Evolutionary conservation across 2,888 invertebrate species (phyloP).

Genomic region (Meganola albula): DNA sequence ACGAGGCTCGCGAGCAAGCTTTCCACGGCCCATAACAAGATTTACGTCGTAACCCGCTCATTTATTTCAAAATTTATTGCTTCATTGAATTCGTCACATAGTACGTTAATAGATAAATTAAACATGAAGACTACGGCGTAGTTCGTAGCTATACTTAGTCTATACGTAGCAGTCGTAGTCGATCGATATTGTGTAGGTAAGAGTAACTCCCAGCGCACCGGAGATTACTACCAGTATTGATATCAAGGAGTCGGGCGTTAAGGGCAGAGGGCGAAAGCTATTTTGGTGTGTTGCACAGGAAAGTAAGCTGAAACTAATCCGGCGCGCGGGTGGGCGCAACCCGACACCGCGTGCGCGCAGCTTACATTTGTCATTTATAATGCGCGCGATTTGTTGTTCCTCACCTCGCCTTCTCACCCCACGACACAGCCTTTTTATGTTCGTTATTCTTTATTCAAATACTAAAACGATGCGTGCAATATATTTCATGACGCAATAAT

Average conservation of each 20-base stretch:
- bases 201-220: no score
- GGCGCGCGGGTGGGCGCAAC: slow-evolving; percentile 71
- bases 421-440: slow-evolving; percentile 61
- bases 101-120: no score
- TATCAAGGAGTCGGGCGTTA: slow-evolving; percentile 47
- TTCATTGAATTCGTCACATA: slow-evolving; percentile 7
- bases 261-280: slow-evolving; percentile 62
- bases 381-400: slow-evolving; percentile 76
- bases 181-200: no score
- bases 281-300: slow-evolving; percentile 41
- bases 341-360: slow-evolving; percentile 66
- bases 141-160: no score
- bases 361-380: slow-evolving; percentile 78
- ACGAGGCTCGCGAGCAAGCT: slow-evolving; percentile 7
- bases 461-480: slow-evolving; percentile 59
- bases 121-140: no score
- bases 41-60: slow-evolving; percentile 23
- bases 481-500: slow-evolving; percentile 55
- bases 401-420: slow-evolving; percentile 40
- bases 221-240: slow-evolving; percentile 42
- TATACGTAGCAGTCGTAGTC: no score
- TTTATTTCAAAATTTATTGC: slow-evolving; percentile 22
- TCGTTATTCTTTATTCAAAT: slow-evolving; percentile 69
- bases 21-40: slow-evolving; percentile 22
- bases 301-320: slow-evolving; percentile 74